phyloP scores from a whole-genome alignment of 1,140 invertebrate species.

The Tetramorium simillimum region DNA sequence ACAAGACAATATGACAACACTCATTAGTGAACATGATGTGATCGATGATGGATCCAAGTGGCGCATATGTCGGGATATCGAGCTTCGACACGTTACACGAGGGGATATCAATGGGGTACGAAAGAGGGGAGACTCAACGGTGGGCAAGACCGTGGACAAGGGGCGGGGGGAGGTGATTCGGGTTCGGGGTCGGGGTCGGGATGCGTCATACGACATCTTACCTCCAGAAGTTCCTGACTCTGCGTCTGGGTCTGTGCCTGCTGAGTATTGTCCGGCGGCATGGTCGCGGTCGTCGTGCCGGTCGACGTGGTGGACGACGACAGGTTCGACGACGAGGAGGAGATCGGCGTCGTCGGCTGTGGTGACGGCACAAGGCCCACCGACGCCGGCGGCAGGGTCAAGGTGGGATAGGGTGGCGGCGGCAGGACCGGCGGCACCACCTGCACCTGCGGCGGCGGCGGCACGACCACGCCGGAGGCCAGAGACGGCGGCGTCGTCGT shows the following conservation, averaged over 20 bases:
- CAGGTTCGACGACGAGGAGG: conserved; percentile 56
- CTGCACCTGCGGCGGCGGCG: conserved; percentile 53
- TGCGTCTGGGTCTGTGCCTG: conserved; percentile 82
- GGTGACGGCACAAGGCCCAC: conserved; percentile 57
- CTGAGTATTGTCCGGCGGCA: conserved; percentile 77
- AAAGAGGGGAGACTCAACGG: conserved; percentile 3
- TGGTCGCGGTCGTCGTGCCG: conserved; percentile 67
- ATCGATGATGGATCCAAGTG: conserved; percentile 65
- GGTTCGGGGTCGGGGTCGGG: conserved; percentile 26
- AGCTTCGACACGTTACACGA: conserved; percentile 49
- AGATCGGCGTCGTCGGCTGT: conserved; percentile 61
- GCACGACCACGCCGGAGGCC: conserved; percentile 44
- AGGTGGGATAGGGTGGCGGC: conserved; percentile 63
- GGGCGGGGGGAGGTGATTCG: background rate
- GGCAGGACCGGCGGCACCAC: conserved; percentile 63
- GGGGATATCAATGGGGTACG: background rate
- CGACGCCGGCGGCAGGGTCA: conserved; percentile 62
- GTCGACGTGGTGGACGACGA: conserved; percentile 66
- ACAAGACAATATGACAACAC: conserved; percentile 62
- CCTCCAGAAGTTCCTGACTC: conserved; percentile 85
- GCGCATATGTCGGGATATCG: conserved; percentile 48
- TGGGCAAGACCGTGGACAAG: conserved; percentile 6
- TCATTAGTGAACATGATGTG: conserved; percentile 70
- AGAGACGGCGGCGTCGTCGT: conserved; percentile 46
- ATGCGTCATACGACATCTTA: conserved; percentile 80